Conservation (phyloP, 2,888 invertebrate genomes). For the Ecdyonurus torrentis region DNA sequence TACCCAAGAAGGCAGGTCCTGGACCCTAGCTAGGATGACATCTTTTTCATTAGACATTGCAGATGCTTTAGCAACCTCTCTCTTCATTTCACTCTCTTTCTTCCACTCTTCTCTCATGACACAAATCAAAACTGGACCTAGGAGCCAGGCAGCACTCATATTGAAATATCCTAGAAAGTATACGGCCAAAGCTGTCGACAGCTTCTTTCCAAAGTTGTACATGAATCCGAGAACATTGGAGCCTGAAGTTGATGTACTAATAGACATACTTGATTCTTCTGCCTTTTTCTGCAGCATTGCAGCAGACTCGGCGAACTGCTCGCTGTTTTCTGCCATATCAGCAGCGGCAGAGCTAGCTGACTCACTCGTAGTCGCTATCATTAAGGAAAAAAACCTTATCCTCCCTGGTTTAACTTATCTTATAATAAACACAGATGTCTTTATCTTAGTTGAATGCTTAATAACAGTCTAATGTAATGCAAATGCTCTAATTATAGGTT, state of each 20-base stretch:
- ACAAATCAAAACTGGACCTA: slow-evolving; percentile 60
- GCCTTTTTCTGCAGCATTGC: neutral
- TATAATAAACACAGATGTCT: neutral
- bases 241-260: neutral
- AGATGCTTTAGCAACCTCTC: slow-evolving; percentile 58
- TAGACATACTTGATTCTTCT: neutral
- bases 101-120: slow-evolving; percentile 66
- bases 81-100: slow-evolving; percentile 50
- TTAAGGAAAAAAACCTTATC: neutral
- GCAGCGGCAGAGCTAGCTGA: neutral
- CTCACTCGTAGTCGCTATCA: neutral
- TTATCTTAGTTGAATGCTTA: too few species aligned
- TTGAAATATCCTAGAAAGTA: slow-evolving; percentile 73
- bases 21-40: slow-evolving; percentile 67
- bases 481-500: too few species aligned
- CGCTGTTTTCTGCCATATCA: neutral
- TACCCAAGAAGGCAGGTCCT: slow-evolving; percentile 91
- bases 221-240: neutral
- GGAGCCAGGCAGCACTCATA: slow-evolving; percentile 78
- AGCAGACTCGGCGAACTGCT: neutral
- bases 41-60: slow-evolving; percentile 70
- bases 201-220: neutral
- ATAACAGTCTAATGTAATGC: too few species aligned
- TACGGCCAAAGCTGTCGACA: neutral
- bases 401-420: neutral